Conservation (phyloP, 2,888 invertebrate species). For the Mythimna albipuncta region DNA sequence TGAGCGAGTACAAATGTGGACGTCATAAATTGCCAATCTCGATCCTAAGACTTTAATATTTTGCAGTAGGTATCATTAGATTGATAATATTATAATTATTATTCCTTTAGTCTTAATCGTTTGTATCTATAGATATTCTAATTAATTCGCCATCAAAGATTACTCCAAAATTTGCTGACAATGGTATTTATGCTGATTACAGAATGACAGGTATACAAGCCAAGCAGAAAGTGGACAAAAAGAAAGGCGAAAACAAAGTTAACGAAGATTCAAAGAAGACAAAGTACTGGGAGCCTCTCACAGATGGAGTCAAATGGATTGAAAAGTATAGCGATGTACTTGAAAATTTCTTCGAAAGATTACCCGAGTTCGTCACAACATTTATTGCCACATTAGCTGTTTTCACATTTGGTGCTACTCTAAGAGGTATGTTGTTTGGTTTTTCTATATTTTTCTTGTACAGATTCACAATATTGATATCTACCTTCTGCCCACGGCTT, state of each 20-base stretch:
- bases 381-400: conserved; percentile 91
- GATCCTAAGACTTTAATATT: conserved; percentile 1
- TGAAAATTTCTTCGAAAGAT: conserved; percentile 89
- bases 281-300: conserved; percentile 88
- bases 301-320: conserved; percentile 91
- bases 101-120: conserved; percentile 19
- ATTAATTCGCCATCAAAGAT: conserved; percentile 15
- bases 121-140: not conserved
- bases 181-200: conserved; percentile 31
- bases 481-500: too few relatives aligned
- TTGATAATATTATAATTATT: conserved; percentile 22
- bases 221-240: conserved; percentile 63
- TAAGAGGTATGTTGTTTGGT: conserved; percentile 87
- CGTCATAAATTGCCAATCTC: not conserved
- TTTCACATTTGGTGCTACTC: conserved; percentile 91
- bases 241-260: conserved; percentile 35
- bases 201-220: conserved; percentile 71
- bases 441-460: not conserved
- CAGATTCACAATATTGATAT: not conserved
- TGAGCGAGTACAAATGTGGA: not conserved
- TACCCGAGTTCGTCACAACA: conserved; percentile 90
- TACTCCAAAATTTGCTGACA: conserved; percentile 6
- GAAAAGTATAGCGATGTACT: conserved; percentile 90
- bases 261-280: conserved; percentile 56
- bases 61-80: conserved; percentile 30